phyloP scores from a whole-genome alignment of 53 echinoderm and acorn worm species.

The Antedon mediterranea region DNA sequence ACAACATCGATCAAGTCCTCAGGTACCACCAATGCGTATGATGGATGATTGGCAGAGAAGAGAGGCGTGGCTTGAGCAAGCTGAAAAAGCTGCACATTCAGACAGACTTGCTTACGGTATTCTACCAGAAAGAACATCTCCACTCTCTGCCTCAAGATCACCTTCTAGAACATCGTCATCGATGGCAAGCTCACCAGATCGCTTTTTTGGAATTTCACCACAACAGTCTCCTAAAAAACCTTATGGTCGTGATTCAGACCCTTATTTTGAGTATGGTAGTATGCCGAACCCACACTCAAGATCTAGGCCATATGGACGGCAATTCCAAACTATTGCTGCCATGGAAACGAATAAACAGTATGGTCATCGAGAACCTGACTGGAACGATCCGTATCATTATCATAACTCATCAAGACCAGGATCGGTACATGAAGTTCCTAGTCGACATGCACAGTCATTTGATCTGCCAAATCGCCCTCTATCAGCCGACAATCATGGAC shows the following conservation, averaged over 20 bases:
- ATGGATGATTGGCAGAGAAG: slow-evolving; percentile 4
- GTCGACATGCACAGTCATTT: neutral
- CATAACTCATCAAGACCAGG: neutral
- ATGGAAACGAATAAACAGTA: neutral
- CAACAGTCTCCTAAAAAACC: neutral
- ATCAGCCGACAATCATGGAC: neutral
- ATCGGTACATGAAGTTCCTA: neutral
- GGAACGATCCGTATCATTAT: neutral
- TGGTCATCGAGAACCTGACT: neutral
- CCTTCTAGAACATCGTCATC: neutral
- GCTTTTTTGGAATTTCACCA: neutral
- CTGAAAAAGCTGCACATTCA: slow-evolving; percentile 6
- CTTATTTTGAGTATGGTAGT: neutral
- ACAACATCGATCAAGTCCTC: slow-evolving; percentile 10
- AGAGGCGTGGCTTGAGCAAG: slow-evolving; percentile 20
- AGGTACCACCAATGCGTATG: neutral
- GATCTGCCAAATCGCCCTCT: neutral
- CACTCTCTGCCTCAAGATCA: slow-evolving; percentile 30
- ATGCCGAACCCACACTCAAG: neutral
- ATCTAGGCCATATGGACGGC: neutral
- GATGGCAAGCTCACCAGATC: slow-evolving; percentile 4
- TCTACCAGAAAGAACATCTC: slow-evolving; percentile 10
- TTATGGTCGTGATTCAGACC: neutral
- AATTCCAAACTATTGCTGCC: neutral
- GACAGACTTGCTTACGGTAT: slow-evolving; percentile 22